Base-by-base conservation (phyloP, 2,888 invertebrate genomes). In the Drosophila hawaiiensis region DNA sequence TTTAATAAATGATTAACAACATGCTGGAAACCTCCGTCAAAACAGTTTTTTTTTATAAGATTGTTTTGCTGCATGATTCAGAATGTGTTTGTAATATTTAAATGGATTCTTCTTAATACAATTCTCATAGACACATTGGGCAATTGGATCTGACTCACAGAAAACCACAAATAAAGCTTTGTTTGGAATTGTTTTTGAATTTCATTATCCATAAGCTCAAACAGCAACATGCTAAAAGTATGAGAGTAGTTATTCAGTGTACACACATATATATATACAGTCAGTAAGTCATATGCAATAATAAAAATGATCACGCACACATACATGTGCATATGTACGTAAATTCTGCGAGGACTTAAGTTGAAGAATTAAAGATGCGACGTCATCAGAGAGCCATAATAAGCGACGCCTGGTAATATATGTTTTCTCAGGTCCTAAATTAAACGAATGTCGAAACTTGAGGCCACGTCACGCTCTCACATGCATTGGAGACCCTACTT, bases 351-450 rank as follows among this genome's bases (percentile, higher is more conserved):
- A 16, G 16, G 25, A 47, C 25, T 25, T 16, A 7, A 25, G 25
- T 47, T 47, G 47, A 25, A 9, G 25, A 47, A 47, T 50, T 33
- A 47, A 41, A 53, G 54, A 54, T 63, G 43, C 63, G 58, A 41
- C 25, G 54, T 54, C 37, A 14, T n/a, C 58, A 39, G 33, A 35
- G 70, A 39, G 54, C 35, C 56, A 82, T 79, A 82, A 84, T 72
- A 74, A 81, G 76, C 73, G 62, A 79, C 69, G 87, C 82, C 78
- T 76, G 72, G 47, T 81, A 83, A 87, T 84, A 87, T 83, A 72
- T 87, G 77, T 84, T 83, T 83, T 87, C 84, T 84, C 83, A 79
- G 88, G 72, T 83, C 84, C 82, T 83, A 83, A 87, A 87, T 87
- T 87, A 84, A 83, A 59, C 88, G 83, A 87, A 83, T 87, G 83